Evolutionary conservation across 2,797 vertebrate species (phyloP), one percentile per base, ranked within the genome.

Genomic region (Salarias fasciatus): DNA sequence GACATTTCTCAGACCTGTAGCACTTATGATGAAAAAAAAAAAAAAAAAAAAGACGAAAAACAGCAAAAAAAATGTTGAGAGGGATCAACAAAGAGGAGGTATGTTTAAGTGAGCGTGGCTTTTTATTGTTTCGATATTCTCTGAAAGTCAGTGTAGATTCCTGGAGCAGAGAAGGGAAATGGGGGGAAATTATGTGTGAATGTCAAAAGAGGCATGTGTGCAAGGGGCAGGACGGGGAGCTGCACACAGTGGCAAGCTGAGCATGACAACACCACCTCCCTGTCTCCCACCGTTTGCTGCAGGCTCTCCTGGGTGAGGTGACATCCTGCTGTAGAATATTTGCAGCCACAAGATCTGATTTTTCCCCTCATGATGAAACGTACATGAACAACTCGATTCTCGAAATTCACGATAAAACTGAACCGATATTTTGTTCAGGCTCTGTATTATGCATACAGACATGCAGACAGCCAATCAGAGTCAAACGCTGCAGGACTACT

Each of bases 111-210:
- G 12, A 15, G 13, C 5, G 13, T 70, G 41, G 33, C 56, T 51
- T 73, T 76, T 78, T 46, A 67, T 50, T 0, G 0, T 49, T 54
- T 62, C 0, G 1, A 18, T 75, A 51, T 61, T 60, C 46, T 35
- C 52, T 31, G 44, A 67, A 70, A 74, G 76, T 75, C 71, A 75
- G 49, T 5, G 47, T 15, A 50, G 46, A 79, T 80, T 75, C 67
- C 43, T 2, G 5, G 14, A 50, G 54, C 40, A 49, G 14, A 11
- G 66, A 18, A 57, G 66, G 5, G 2, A 66, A 72, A 81, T 72
- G 28, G 30, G 53, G 52, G 62, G 15, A 59, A 53, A 51, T 59
- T 14, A 66, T 78, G 78, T 75, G 50, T 53, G 59, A 70, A 79
- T 59, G 69, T 66, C 63, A 81, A 65, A 24, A 42, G 62, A 80